A percentile compares a stretch with the other conserved stretches of the same genome.
Conservation (phyloP, 2,113 vertebrate genomes). For the Peromyscus californicus region DNA sequence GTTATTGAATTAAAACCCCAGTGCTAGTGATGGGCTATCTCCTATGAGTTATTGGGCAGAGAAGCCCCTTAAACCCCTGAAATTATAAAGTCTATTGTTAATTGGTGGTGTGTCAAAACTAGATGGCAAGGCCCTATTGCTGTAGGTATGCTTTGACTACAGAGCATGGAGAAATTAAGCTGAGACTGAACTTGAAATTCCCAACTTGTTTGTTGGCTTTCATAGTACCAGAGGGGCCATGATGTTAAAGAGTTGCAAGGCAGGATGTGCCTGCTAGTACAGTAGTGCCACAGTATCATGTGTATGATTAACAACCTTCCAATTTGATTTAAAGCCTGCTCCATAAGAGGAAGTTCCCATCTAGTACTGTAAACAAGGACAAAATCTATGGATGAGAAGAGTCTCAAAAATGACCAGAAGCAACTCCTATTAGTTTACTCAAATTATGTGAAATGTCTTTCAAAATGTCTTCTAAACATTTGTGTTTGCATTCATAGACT, state of each 20-base stretch:
- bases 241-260: neutral
- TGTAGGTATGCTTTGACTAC: neutral
- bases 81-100: neutral
- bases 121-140: neutral
- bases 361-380: neutral
- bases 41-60: neutral
- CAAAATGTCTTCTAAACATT: too few species aligned
- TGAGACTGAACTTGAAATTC: neutral
- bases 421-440: neutral
- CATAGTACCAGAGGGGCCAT: neutral
- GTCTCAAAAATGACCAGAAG: neutral
- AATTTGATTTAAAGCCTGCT: neutral
- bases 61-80: neutral
- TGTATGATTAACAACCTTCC: neutral
- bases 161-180: neutral
- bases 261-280: neutral
- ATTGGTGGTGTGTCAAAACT: neutral
- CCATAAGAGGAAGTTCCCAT: neutral
- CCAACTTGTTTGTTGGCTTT: neutral
- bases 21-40: neutral
- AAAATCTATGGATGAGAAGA: neutral
- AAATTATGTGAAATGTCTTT: too few species aligned
- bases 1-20: neutral
- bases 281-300: neutral
- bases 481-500: too few species aligned